Conservation (phyloP, 2,113 vertebrate species). For the Nanorana parkeri region DNA sequence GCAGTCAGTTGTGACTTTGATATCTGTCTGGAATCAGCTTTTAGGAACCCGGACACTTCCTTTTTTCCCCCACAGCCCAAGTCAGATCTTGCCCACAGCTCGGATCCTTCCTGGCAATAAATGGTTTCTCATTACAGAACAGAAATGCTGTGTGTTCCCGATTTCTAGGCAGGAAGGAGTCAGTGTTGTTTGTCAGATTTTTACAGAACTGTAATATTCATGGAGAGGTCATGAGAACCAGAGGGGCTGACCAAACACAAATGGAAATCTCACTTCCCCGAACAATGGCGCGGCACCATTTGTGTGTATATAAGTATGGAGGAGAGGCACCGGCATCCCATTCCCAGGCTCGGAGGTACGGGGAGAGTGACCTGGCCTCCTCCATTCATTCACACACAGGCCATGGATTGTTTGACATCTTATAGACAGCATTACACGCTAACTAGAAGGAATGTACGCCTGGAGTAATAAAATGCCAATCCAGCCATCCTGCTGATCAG, state of each 20-base stretch:
- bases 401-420: not conserved
- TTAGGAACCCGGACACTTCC: too few species aligned
- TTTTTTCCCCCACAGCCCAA: too few species aligned
- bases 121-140: too few species aligned
- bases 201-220: constrained; percentile 33
- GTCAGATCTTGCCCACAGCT: too few species aligned
- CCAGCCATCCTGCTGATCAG: not conserved
- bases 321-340: not conserved
- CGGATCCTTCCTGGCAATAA: too few species aligned
- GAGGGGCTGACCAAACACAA: not conserved
- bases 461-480: too few species aligned
- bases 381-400: not conserved
- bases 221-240: constrained; percentile 38
- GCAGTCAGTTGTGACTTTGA: too few species aligned
- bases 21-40: too few species aligned
- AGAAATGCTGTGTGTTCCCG: not conserved
- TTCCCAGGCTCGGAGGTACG: constrained; percentile 19
- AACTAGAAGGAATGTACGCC: not conserved
- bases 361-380: not conserved
- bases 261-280: not conserved
- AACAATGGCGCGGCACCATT: constrained; percentile 4
- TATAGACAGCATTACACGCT: not conserved
- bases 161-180: not conserved
- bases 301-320: constrained; percentile 21
- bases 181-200: not conserved